phyloP scores from a whole-genome alignment of 2,888 invertebrate species.

The Dyspetes luteomarginatus region DNA sequence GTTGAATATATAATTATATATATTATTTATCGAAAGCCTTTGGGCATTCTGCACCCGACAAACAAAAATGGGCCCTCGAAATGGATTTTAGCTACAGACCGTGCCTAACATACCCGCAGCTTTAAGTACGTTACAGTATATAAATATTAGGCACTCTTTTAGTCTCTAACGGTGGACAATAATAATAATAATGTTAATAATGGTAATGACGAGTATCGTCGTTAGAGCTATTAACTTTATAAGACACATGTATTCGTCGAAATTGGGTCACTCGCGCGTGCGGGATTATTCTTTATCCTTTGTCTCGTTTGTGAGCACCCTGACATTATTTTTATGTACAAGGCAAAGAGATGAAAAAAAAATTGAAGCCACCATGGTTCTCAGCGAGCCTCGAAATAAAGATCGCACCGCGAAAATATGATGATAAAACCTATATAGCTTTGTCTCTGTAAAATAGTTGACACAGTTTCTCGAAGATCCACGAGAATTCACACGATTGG shows the following conservation, averaged over 20 bases:
- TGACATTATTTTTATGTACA: slow-evolving; percentile 32
- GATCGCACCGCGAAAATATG: slow-evolving; percentile 20
- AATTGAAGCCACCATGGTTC: slow-evolving; percentile 9
- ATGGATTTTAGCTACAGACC: slow-evolving; percentile 9
- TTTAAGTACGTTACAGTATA: slow-evolving; percentile 64
- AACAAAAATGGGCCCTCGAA: background rate
- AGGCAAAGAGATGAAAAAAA: slow-evolving; percentile 26
- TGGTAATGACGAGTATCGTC: slow-evolving; percentile 53
- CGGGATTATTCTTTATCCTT: slow-evolving; percentile 8
- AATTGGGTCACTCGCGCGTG: slow-evolving; percentile 67
- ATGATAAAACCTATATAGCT: slow-evolving; percentile 4
- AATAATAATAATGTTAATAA: slow-evolving; percentile 56
- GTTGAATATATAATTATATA: background rate
- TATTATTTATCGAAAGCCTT: background rate
- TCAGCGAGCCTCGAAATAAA: slow-evolving; percentile 35
- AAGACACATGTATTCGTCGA: slow-evolving; percentile 81
- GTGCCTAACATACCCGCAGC: slow-evolving; percentile 48
- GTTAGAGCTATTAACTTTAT: slow-evolving; percentile 74
- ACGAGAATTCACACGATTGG: slow-evolving; percentile 25
- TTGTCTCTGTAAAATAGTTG: slow-evolving; percentile 40
- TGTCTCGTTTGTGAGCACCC: slow-evolving; percentile 24
- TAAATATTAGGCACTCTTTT: slow-evolving; percentile 57
- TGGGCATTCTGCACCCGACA: background rate
- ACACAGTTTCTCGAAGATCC: slow-evolving; percentile 16
- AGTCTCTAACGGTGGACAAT: slow-evolving; percentile 48